Base-by-base conservation (phyloP, 1,140 invertebrate species). In the Drosophila sproati region DNA sequence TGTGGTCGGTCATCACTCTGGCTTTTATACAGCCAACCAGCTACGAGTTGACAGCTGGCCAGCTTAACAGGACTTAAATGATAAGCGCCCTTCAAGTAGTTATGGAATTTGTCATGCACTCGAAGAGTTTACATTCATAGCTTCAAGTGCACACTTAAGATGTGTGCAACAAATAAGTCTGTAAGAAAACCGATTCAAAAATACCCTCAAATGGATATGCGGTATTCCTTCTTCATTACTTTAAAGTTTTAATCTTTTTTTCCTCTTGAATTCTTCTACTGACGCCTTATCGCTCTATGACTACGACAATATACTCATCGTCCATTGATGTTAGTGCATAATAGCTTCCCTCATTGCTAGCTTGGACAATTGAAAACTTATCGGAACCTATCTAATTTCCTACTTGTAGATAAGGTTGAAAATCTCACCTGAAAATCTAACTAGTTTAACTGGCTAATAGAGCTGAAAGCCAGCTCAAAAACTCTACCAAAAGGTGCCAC, bases 381-480 rank as follows among this genome's bases (percentile, higher is more conserved):
- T 20, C 20, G 20, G 20, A 20, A 20, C 20, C 1, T 20, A 20
- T 20, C 20, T 20, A 20, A 20, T 20, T 20, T 20, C 20, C 20
- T 20, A 20, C 20, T 20, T 20, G 20, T 20, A 20, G 20, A 20
- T 20, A 20, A 20, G 20, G 20, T 20, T 20, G 20, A 20, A 20
- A 20, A 20, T 91, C 89, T 0, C 88, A 91, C 59, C 28, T 91
- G 6, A 73, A 62, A 8, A 80, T 91, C 35, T 91, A 20, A 91
- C 63, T 83, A 82, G 47, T 45, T 56, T 20, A 20, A 20, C 20
- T 20, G 1, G 2, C 39, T 91, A 5, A 47, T 71, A 2, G 39
- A 51, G 0, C 52, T 91, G 20, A 69, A 82, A 0, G 78, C 56
- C 10, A 69, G 62, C 2, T 71, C 81, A 1, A 61, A 62, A 2